phyloP scores from a whole-genome alignment of 2,888 invertebrate genomes.

The Agriotes lineatus region DNA sequence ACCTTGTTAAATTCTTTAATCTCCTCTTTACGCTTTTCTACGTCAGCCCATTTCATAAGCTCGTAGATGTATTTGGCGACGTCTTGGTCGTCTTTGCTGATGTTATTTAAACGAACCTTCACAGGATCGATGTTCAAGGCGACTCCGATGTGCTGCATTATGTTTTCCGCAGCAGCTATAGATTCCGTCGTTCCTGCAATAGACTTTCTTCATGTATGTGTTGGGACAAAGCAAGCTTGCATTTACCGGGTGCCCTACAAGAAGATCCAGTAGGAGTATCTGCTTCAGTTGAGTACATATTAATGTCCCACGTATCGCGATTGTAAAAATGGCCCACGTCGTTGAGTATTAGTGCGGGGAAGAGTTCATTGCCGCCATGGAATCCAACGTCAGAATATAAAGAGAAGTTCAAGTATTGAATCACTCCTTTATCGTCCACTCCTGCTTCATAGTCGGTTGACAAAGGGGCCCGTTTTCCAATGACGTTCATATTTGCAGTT shows the following conservation, averaged over 20 bases:
- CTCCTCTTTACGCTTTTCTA: slow-evolving; percentile 68
- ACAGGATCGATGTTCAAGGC: slow-evolving; percentile 70
- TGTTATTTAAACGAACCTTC: slow-evolving; percentile 71
- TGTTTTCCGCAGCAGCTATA: slow-evolving; percentile 73
- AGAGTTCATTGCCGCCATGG: slow-evolving; percentile 66
- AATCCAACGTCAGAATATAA: slow-evolving; percentile 70
- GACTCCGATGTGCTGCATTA: slow-evolving; percentile 77
- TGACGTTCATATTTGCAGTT: slow-evolving; percentile 76
- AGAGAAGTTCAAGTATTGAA: slow-evolving; percentile 72
- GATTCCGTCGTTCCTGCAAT: slow-evolving; percentile 73
- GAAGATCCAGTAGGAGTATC: slow-evolving; percentile 76
- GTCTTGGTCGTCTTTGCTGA: slow-evolving; percentile 61
- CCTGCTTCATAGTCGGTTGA: slow-evolving; percentile 75
- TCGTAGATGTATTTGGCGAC: slow-evolving; percentile 69
- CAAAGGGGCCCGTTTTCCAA: slow-evolving; percentile 75
- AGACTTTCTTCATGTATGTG: not conserved
- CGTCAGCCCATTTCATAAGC: slow-evolving; percentile 71
- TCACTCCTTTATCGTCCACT: slow-evolving; percentile 72
- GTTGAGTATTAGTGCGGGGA: not conserved
- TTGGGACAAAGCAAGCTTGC: not conserved
- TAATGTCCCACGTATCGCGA: slow-evolving; percentile 66
- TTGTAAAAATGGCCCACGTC: slow-evolving; percentile 55
- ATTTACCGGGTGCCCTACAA: slow-evolving; percentile 76
- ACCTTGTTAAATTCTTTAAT: slow-evolving; percentile 73
- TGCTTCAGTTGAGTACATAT: slow-evolving; percentile 68